Evolutionary conservation across 2,888 invertebrate genomes (phyloP).

Genomic region (Cenopis cana): DNA sequence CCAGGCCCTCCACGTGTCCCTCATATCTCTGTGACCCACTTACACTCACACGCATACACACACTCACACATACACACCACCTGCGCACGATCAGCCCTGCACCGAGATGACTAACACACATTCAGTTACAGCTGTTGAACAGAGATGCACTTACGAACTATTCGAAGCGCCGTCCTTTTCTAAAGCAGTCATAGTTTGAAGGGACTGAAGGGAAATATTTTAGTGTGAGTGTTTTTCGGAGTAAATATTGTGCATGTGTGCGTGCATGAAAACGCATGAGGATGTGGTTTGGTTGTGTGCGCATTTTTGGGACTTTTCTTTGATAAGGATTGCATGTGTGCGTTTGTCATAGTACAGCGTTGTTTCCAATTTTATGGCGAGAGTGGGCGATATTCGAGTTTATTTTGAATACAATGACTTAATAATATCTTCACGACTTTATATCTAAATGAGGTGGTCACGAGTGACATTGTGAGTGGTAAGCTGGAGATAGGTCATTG

Average conservation of each 20-base stretch:
- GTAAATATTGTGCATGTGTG: slow-evolving; percentile 63
- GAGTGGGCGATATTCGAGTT: slow-evolving; percentile 45
- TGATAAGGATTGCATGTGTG: slow-evolving; percentile 48
- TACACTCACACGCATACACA: slow-evolving; percentile 65
- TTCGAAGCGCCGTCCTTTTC: slow-evolving; percentile 13
- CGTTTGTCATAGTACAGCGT: slow-evolving; percentile 22
- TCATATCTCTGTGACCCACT: slow-evolving; percentile 82
- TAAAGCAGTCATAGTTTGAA: background rate
- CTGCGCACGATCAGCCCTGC: slow-evolving; percentile 57
- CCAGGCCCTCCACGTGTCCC: slow-evolving; percentile 82
- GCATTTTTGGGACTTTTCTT: slow-evolving; percentile 55
- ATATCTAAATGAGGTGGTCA: slow-evolving; percentile 23
- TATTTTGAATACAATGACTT: slow-evolving; percentile 38
- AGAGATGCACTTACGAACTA: slow-evolving; percentile 26
- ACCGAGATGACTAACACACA: background rate
- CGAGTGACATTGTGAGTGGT: background rate
- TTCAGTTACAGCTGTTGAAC: slow-evolving; percentile 12
- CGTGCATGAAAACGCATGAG: slow-evolving; percentile 45
- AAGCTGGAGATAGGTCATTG: slow-evolving; percentile 7
- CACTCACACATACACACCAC: slow-evolving; percentile 52
- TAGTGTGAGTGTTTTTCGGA: slow-evolving; percentile 63
- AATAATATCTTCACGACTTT: slow-evolving; percentile 34
- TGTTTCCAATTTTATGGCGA: slow-evolving; percentile 44
- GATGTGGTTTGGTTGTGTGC: slow-evolving; percentile 48
- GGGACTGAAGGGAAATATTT: slow-evolving; percentile 3